Percentiles rank a stretch among this genome's conserved stretches.
Conservation (phyloP, 2,113 vertebrate species). For the Balaeniceps rex region DNA sequence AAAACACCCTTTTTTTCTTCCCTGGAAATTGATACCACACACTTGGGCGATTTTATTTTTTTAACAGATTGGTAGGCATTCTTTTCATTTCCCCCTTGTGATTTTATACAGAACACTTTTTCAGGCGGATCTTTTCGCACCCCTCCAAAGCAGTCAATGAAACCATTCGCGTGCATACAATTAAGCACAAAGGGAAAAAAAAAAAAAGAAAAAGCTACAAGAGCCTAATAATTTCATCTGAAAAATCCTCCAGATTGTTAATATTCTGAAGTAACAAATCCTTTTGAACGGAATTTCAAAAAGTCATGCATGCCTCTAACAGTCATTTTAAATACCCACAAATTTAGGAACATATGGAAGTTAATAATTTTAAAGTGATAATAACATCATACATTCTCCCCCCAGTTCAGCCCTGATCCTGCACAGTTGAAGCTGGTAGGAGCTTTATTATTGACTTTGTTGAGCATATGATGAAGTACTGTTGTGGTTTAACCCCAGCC, state of each 20-base stretch:
- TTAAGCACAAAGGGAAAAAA: neutral
- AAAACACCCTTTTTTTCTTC: conserved; percentile 11
- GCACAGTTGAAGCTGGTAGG: neutral
- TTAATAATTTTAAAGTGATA: neutral
- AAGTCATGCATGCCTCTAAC: neutral
- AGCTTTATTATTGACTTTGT: neutral
- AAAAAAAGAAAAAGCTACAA: neutral
- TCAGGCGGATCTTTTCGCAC: conserved; percentile 13
- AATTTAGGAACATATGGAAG: neutral
- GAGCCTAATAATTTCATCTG: neutral
- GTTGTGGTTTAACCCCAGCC: too few species aligned
- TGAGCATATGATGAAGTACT: neutral
- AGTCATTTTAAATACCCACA: neutral
- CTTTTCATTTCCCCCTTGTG: conserved; percentile 33
- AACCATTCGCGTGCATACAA: conserved; percentile 30
- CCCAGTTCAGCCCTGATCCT: neutral
- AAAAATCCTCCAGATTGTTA: neutral
- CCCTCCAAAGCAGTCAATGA: conserved; percentile 49
- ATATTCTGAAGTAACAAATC: neutral
- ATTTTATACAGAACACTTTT: conserved; percentile 50
- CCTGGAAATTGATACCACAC: conserved; percentile 58
- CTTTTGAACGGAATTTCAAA: neutral
- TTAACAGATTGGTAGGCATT: conserved; percentile 62
- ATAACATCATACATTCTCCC: neutral
- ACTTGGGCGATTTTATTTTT: conserved; percentile 56